phyloP scores from a whole-genome alignment of 1,140 invertebrate genomes.

The Pseudomyrmex flavicornis region DNA sequence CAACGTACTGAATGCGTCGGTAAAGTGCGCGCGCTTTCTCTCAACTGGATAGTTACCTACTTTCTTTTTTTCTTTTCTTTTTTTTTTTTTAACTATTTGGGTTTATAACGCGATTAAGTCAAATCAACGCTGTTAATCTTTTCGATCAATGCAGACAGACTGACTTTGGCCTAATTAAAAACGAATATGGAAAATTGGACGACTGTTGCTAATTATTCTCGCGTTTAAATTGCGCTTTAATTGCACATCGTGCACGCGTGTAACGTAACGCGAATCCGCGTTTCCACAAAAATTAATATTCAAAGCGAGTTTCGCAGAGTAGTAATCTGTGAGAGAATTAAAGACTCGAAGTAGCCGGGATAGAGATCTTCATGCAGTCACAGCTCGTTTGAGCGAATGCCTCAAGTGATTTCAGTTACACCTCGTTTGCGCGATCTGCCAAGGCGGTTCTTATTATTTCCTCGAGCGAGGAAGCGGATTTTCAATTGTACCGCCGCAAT shows the following conservation, averaged over 20 bases:
- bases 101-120: neutral
- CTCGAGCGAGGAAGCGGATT: conserved; percentile 79
- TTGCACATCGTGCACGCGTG: conserved; percentile 13
- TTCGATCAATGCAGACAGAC: neutral
- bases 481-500: conserved; percentile 74
- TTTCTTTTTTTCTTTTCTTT: neutral
- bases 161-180: conserved; percentile 16
- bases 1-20: no score
- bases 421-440: conserved; percentile 79
- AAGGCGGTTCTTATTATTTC: conserved; percentile 74
- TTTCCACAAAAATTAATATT: conserved; percentile 46
- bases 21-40: conserved; percentile 3
- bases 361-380: conserved; percentile 71
- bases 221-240: conserved; percentile 41
- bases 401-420: conserved; percentile 78
- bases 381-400: conserved; percentile 77
- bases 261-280: conserved; percentile 5
- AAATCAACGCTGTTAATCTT: conserved; percentile 2
- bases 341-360: conserved; percentile 59
- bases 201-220: conserved; percentile 26
- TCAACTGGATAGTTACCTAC: no score
- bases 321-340: conserved; percentile 64
- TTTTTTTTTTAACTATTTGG: neutral
- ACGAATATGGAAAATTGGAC: conserved; percentile 10
- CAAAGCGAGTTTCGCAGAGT: conserved; percentile 50